Percentiles rank a stretch among this genome's conserved stretches.
phyloP scores from a whole-genome alignment of 2,797 vertebrate genomes.

The Knipowitschia caucasica region DNA sequence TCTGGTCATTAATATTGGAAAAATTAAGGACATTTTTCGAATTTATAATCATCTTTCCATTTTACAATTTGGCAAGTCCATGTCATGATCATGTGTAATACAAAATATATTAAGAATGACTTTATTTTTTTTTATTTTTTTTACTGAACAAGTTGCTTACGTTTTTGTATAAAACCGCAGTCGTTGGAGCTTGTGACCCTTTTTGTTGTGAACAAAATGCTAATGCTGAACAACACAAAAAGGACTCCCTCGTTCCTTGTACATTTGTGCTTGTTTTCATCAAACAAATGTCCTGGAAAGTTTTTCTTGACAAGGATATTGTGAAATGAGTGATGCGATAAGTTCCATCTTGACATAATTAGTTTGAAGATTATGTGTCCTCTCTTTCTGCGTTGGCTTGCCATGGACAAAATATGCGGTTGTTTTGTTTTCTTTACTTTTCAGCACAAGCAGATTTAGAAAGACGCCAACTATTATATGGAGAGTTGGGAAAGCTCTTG shows the following conservation, averaged over 20 bases:
- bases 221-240: constrained; percentile 20
- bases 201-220: constrained; percentile 30
- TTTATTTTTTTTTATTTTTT: no score
- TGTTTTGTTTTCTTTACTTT: constrained; percentile 65
- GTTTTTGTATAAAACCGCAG: no score
- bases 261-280: constrained; percentile 8
- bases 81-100: no score
- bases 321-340: constrained; percentile 14
- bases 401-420: constrained; percentile 51
- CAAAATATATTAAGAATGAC: no score
- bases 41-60: no score
- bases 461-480: constrained; percentile 32
- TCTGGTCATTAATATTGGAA: no score
- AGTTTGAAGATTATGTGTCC: constrained; percentile 56
- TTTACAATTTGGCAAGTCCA: no score
- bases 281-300: not conserved
- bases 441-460: constrained; percentile 27
- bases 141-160: no score
- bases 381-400: constrained; percentile 34
- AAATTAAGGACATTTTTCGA: no score
- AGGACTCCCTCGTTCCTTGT: no score
- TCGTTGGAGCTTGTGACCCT: not conserved
- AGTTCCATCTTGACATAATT: constrained; percentile 46
- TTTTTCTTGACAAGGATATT: constrained; percentile 8
- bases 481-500: constrained; percentile 40